These are phyloP conservation scores for Menura novaehollandiae DNA, from an alignment of 2,113 vertebrate species.

Conservation along the genomic window DNA sequence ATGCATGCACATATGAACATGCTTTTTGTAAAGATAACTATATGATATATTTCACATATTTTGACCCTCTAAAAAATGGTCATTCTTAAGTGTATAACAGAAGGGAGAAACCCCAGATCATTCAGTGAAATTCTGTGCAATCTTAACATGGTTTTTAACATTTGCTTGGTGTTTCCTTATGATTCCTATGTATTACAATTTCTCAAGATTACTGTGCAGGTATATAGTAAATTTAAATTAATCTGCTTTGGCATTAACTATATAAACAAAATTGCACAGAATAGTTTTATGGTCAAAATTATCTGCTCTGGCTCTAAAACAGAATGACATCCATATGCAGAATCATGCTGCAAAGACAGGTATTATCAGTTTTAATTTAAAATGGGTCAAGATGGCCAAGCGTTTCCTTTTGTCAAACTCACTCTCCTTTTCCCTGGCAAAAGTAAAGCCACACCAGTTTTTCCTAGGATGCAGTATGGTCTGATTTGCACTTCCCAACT, in stretches of 20 bases:
- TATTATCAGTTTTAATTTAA: conserved; percentile 27
- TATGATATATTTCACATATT: not conserved
- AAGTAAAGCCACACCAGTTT: not conserved
- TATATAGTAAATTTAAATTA: not conserved
- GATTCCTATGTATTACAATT: not conserved
- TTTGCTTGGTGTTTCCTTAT: not conserved
- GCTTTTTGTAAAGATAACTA: not conserved
- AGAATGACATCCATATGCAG: not conserved
- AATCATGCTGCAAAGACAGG: not conserved
- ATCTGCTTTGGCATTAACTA: not conserved
- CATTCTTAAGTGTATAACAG: not conserved
- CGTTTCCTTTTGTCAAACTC: not conserved
- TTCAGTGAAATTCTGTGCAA: not conserved
- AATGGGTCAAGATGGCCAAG: not conserved
- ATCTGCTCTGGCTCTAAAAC: not conserved
- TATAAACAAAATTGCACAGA: not conserved
- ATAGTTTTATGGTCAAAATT: not conserved
- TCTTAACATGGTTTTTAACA: not conserved
- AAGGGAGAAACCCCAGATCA: not conserved
- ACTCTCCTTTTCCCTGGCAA: not conserved
- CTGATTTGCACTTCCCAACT: not conserved
- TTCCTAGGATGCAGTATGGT: not conserved
- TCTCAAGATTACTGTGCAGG: not conserved
- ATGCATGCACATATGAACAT: fast-evolving
- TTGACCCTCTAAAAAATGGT: not conserved